A percentile compares a stretch with the other conserved stretches of the same genome.
Conservation (phyloP, 2,113 vertebrate genomes). For the Thamnophis sirtalis region DNA sequence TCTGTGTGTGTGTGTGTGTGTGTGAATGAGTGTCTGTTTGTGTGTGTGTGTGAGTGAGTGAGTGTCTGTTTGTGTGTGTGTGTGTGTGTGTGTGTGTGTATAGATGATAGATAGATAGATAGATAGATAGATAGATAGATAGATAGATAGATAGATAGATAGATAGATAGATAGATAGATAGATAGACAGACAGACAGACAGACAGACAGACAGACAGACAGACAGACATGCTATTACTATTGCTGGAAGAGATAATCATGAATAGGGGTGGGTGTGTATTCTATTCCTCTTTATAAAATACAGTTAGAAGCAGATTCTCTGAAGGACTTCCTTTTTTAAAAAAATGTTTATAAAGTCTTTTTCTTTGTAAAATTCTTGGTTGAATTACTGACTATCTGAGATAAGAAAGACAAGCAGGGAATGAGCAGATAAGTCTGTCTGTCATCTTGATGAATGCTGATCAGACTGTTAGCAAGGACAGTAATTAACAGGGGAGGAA, state of each 20-base stretch:
- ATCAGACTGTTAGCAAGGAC: constrained; percentile 76
- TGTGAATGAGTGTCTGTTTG: too few species aligned
- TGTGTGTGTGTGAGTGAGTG: too few species aligned
- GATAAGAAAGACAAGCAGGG: neutral
- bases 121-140: too few species aligned
- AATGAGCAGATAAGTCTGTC: neutral
- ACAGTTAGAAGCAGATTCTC: neutral
- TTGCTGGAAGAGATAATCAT: neutral
- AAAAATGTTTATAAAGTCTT: neutral
- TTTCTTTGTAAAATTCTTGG: neutral
- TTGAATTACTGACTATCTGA: neutral
- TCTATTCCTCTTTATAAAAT: neutral
- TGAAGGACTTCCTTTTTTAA: constrained; percentile 3
- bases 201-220: too few species aligned
- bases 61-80: too few species aligned
- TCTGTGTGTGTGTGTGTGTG: too few species aligned
- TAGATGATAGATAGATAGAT: too few species aligned
- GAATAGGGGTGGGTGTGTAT: neutral
- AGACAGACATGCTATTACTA: neutral
- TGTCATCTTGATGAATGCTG: constrained; percentile 70
- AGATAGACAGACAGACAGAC: too few species aligned
- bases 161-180: too few species aligned
- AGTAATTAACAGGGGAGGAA: constrained; percentile 77
- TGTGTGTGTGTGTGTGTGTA: too few species aligned
- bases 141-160: too few species aligned